Percentiles rank a stretch among this genome's conserved stretches.
Conservation (phyloP, 2,888 invertebrate species). For the Pemphredon lugubris region DNA sequence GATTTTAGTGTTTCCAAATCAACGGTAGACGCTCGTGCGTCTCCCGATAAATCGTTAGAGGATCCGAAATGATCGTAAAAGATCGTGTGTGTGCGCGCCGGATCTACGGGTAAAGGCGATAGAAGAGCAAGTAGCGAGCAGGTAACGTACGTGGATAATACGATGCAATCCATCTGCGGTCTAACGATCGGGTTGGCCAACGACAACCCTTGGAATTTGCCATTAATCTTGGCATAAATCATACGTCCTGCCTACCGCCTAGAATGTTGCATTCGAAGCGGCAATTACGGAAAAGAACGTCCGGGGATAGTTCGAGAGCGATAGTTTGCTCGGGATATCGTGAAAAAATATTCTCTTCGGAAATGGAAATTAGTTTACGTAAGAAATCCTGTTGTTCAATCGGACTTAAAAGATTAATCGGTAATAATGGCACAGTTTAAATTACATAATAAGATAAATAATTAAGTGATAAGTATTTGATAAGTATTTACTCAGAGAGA, state of each 20-base stretch:
- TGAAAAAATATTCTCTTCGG: too few relatives aligned
- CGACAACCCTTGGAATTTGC: slow-evolving; percentile 61
- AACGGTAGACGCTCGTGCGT: too few relatives aligned
- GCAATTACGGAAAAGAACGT: slow-evolving; percentile 46
- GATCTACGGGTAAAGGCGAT: slow-evolving; percentile 27
- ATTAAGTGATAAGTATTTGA: too few relatives aligned
- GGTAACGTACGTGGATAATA: slow-evolving; percentile 47
- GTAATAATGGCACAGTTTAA: too few relatives aligned
- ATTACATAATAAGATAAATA: too few relatives aligned
- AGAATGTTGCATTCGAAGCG: slow-evolving; percentile 42
- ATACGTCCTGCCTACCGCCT: slow-evolving; percentile 26
- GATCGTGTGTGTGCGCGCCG: background rate
- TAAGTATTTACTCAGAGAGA: too few relatives aligned
- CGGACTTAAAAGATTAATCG: too few relatives aligned
- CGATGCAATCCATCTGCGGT: slow-evolving; percentile 45
- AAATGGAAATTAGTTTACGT: too few relatives aligned
- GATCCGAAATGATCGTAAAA: too few relatives aligned
- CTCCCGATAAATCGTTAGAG: too few relatives aligned
- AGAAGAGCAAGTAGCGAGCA: slow-evolving; percentile 44
- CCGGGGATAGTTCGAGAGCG: slow-evolving; percentile 11
- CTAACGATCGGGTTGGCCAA: slow-evolving; percentile 52
- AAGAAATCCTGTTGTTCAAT: too few relatives aligned
- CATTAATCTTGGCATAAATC: slow-evolving; percentile 60
- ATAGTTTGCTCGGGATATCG: slow-evolving; percentile 21
- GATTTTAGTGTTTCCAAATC: too few relatives aligned